Percentiles rank a stretch among this genome's conserved stretches.
Evolutionary conservation across 2,888 invertebrate species (phyloP).

Genomic region (Seladonia tumulorum): DNA sequence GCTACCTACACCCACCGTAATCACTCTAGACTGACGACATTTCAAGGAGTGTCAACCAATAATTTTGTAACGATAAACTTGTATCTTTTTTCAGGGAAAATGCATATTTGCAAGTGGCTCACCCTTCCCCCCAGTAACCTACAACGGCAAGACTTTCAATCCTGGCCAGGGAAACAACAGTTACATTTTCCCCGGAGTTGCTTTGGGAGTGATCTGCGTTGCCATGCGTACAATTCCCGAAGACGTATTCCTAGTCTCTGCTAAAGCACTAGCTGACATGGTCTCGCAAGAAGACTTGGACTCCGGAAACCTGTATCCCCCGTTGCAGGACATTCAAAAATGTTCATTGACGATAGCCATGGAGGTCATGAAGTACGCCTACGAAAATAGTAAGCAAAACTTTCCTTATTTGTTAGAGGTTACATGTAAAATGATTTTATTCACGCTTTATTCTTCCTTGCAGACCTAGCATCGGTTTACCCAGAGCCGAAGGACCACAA

Average conservation of each 20-base stretch:
- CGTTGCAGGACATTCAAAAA: slow-evolving; percentile 91
- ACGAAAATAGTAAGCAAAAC: slow-evolving; percentile 87
- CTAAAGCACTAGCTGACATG: slow-evolving; percentile 92
- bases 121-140: slow-evolving; percentile 94
- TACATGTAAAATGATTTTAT: neutral
- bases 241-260: slow-evolving; percentile 95
- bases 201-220: slow-evolving; percentile 94
- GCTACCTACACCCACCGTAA: too few species aligned
- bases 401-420: neutral
- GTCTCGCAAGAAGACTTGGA: slow-evolving; percentile 93
- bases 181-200: slow-evolving; percentile 98
- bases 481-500: slow-evolving; percentile 91
- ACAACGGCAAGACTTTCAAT: slow-evolving; percentile 91
- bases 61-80: neutral
- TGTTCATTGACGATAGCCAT: slow-evolving; percentile 95
- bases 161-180: slow-evolving; percentile 99
- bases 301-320: slow-evolving; percentile 96
- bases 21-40: too few species aligned
- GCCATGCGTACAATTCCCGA: slow-evolving; percentile 96
- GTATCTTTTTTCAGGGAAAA: slow-evolving; percentile 88
- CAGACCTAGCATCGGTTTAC: slow-evolving; percentile 91
- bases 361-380: slow-evolving; percentile 92
- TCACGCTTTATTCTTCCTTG: neutral
- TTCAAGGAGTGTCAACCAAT: too few species aligned
- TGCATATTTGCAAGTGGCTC: slow-evolving; percentile 98